Conservation (phyloP, 2,113 vertebrate genomes). For the Barnardius zonarius region DNA sequence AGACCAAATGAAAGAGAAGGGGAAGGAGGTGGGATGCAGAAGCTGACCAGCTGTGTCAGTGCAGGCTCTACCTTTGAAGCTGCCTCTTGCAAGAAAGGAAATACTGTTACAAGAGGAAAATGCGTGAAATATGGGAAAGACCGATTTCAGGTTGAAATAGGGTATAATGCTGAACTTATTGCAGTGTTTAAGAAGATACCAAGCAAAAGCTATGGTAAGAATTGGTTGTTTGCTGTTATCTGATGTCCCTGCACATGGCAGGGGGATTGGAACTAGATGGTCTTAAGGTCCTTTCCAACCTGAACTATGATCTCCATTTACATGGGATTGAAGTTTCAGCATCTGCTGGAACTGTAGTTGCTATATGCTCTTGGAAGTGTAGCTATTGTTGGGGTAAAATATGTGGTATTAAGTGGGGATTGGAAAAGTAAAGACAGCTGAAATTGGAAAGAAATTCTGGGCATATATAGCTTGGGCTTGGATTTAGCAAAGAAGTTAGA, state of each 20-base stretch:
- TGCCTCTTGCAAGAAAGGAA: conserved; percentile 60
- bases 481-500: neutral
- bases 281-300: neutral
- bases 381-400: neutral
- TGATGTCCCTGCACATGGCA: neutral
- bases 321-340: neutral
- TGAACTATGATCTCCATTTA: neutral
- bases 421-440: neutral
- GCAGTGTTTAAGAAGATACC: conserved; percentile 86
- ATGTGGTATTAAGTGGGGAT: neutral
- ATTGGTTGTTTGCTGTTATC: neutral
- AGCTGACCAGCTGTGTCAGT: neutral
- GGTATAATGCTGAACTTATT: conserved; percentile 86
- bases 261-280: neutral
- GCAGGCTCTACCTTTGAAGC: neutral
- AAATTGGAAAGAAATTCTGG: neutral
- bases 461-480: neutral
- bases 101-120: conserved; percentile 71
- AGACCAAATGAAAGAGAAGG: neutral
- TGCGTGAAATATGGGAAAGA: conserved; percentile 78
- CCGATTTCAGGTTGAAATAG: conserved; percentile 87
- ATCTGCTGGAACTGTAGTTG: neutral
- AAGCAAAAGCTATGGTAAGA: conserved; percentile 88
- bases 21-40: neutral
- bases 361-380: neutral